Evolutionary conservation across 64 coral and sea anemone species (phyloP), one percentile per base, ranked within the genome.

Genomic region (Stichodactyla mertensii): DNA sequence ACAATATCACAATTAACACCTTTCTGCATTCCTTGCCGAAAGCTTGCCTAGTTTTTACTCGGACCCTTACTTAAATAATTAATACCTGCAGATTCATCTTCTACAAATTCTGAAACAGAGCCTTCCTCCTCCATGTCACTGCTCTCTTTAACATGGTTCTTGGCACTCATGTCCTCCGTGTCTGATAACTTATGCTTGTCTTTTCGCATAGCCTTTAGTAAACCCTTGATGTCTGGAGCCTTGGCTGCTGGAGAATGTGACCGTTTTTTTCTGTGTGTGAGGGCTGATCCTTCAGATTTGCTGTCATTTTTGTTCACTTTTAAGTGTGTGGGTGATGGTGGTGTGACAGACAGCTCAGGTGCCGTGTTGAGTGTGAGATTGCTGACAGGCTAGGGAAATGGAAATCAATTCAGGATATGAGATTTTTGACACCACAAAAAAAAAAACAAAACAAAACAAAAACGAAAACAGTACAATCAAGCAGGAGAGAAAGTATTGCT

Each of bases 121-220:
- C 89, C 93, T 69, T 95, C 93, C 54, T 95, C 93, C 3, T 82
- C 83, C 57, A 89, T 77, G 31, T 95, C 89, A 83, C 89, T 92
- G 52, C 93, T 95, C 12, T 92, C 89, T 58, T 92, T 92, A 53
- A 61, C 15, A 62, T 86, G 23, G 7, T 61, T 24, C 51, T 77
- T 20, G 24, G 24, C 4, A 60, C 27, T 28, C 59, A 85, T 4
- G 26, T 54, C 27, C 10, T 87, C 7, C 59, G 71, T 55, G 22
- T 82, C 51, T 19, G 58, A 82, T 82, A 16, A 52, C 23, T 86
- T 86, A 31, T 53, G 6, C n/a, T 87, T 55, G 14, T 91, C 22
- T 71, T 91, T 85, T 45, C 52, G 36, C 27, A 12, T 82, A 52
- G 66, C 3, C 45, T 62, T 66, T n/a, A 81, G 52, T 19, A 81